Percentiles rank a stretch among this genome's conserved stretches.
Evolutionary conservation across 1,140 invertebrate species (phyloP).

Genomic region (Cyclina sinensis): DNA sequence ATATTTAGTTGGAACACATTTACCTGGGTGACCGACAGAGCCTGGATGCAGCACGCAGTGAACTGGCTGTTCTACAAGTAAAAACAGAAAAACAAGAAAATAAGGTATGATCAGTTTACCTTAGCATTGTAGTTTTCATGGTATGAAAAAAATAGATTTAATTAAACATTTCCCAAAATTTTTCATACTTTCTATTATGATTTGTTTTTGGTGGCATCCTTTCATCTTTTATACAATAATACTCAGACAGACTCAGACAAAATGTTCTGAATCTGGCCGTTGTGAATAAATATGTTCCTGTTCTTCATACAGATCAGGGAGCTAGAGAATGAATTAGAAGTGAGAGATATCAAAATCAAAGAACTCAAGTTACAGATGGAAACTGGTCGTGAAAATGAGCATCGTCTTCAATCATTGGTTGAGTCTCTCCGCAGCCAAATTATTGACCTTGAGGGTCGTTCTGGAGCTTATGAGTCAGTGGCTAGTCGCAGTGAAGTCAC

Average conservation of each 20-base stretch:
- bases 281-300: no score
- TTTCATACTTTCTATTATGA: no score
- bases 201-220: no score
- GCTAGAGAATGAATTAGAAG: constrained; percentile 79
- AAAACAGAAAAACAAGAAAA: constrained; percentile 81
- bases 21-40: constrained; percentile 76
- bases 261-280: not conserved
- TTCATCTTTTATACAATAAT: no score
- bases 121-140: no score
- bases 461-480: constrained; percentile 81
- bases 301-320: constrained; percentile 76
- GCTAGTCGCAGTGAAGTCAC: constrained; percentile 83
- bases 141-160: no score
- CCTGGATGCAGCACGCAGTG: constrained; percentile 80
- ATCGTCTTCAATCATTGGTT: constrained; percentile 76
- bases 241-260: no score
- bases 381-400: constrained; percentile 80
- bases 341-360: constrained; percentile 83
- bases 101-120: constrained; percentile 81
- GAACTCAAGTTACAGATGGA: constrained; percentile 82
- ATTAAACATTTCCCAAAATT: no score
- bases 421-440: constrained; percentile 81
- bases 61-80: constrained; percentile 82
- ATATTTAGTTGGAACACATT: constrained; percentile 71
- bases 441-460: constrained; percentile 80